A percentile compares a stretch with the other conserved stretches of the same genome.
Evolutionary conservation across 1,140 invertebrate species (phyloP).

Genomic region (Dryas iulia): DNA sequence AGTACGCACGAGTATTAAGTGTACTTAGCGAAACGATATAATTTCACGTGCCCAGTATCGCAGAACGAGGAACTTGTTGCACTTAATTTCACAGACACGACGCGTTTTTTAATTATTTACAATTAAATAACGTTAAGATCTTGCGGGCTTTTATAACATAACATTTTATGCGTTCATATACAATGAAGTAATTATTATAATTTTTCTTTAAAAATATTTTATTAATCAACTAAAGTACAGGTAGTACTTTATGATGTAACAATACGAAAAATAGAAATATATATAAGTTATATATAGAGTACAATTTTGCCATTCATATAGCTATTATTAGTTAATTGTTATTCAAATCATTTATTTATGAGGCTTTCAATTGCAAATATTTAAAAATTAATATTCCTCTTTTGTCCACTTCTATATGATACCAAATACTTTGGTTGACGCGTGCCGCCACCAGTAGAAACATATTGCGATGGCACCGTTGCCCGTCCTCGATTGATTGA

Average conservation of each 20-base stretch:
- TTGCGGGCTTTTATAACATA: too few species aligned
- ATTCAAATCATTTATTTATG: constrained; percentile 11
- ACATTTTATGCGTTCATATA: too few species aligned
- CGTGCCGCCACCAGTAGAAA: constrained; percentile 50
- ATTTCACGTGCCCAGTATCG: constrained; percentile 66
- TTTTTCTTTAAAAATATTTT: too few species aligned
- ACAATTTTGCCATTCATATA: neutral
- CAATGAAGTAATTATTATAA: too few species aligned
- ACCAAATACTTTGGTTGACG: constrained; percentile 48
- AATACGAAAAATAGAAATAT: neutral
- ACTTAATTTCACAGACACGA: neutral
- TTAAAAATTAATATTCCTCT: constrained; percentile 67
- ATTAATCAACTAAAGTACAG: too few species aligned
- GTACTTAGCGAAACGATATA: constrained; percentile 43
- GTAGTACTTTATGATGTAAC: neutral
- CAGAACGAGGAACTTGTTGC: constrained; percentile 60
- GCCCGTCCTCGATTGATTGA: constrained; percentile 64
- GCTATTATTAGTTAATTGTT: neutral
- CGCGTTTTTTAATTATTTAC: neutral
- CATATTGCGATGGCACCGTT: constrained; percentile 64
- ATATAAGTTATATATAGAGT: neutral
- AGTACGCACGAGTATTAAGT: constrained; percentile 4
- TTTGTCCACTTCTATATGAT: constrained; percentile 64
- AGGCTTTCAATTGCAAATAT: constrained; percentile 33
- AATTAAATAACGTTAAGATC: neutral